These are phyloP conservation scores for Lasioglossum vierecki DNA, from an alignment of 2,888 invertebrate species.

Conservation along the genomic window DNA sequence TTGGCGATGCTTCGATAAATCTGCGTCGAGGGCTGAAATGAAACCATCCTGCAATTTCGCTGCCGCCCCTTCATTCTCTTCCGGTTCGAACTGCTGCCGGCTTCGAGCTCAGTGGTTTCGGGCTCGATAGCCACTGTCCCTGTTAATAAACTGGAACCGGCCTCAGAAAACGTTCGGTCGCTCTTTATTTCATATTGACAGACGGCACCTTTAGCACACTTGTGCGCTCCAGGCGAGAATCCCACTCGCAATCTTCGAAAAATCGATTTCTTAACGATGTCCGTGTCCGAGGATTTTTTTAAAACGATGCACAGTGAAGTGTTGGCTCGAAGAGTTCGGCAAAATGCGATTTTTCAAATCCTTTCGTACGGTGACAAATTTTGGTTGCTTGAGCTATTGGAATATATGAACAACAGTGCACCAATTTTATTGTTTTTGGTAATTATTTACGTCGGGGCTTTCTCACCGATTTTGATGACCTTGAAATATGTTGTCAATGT, in stretches of 20 bases:
- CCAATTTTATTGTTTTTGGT: too few relatives aligned
- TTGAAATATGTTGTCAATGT: too few relatives aligned
- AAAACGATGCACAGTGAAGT: neutral
- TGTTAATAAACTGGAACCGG: neutral
- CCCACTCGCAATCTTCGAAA: neutral
- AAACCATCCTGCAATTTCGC: slow-evolving; percentile 51
- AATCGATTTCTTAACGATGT: neutral
- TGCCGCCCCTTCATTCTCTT: slow-evolving; percentile 36
- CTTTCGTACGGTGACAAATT: neutral
- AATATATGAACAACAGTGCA: too few relatives aligned
- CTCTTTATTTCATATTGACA: neutral
- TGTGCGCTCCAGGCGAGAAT: neutral
- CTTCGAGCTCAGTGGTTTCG: neutral
- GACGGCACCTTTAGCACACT: neutral
- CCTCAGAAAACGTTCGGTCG: neutral
- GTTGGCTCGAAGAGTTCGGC: neutral
- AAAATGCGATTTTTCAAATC: neutral
- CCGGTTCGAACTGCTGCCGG: neutral
- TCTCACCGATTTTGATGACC: too few relatives aligned
- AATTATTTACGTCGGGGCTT: too few relatives aligned
- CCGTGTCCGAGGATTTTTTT: neutral
- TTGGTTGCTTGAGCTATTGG: neutral
- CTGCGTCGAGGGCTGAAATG: slow-evolving; percentile 67
- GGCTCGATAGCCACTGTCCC: neutral
- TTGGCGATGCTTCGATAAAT: slow-evolving; percentile 78